Percentiles rank a stretch among this genome's conserved stretches.
phyloP scores from a whole-genome alignment of 2,797 vertebrate species.

The Alectoris magna region DNA sequence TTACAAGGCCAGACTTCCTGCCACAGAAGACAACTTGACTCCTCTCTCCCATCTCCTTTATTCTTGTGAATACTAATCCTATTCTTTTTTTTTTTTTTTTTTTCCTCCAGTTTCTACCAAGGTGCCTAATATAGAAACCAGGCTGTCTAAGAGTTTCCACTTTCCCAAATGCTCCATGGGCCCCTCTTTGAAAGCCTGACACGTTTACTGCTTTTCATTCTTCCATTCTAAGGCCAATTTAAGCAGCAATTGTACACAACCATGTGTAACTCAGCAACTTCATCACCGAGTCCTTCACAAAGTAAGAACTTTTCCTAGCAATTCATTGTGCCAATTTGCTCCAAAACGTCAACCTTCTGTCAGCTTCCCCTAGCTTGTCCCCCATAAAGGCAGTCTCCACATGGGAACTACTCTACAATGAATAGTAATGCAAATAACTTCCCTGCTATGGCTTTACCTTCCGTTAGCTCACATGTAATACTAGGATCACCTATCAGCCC shows the following conservation, averaged over 20 bases:
- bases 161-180: not conserved
- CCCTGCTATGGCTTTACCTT: not conserved
- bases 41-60: not conserved
- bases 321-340: conserved; percentile 18
- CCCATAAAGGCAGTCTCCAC: conserved; percentile 9
- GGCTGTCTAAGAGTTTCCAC: not conserved
- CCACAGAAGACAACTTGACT: not conserved
- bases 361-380: conserved; percentile 17
- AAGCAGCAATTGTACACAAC: conserved; percentile 21
- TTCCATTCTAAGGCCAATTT: conserved; percentile 20
- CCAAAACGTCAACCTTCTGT: conserved; percentile 31
- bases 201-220: conserved; percentile 51
- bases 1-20: not conserved
- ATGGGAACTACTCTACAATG: conserved; percentile 19
- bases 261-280: not conserved
- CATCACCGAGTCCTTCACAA: not conserved
- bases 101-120: not conserved
- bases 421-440: conserved; percentile 60
- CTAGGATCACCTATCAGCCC: conserved; percentile 3
- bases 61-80: not conserved
- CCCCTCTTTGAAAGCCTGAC: conserved; percentile 45
- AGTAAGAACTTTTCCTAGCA: conserved; percentile 40
- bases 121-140: not conserved
- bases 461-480: not conserved
- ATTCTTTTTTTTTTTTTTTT: not conserved